Base-by-base conservation (phyloP, 2,888 invertebrate genomes). In the Blastobasis lacticolella region DNA sequence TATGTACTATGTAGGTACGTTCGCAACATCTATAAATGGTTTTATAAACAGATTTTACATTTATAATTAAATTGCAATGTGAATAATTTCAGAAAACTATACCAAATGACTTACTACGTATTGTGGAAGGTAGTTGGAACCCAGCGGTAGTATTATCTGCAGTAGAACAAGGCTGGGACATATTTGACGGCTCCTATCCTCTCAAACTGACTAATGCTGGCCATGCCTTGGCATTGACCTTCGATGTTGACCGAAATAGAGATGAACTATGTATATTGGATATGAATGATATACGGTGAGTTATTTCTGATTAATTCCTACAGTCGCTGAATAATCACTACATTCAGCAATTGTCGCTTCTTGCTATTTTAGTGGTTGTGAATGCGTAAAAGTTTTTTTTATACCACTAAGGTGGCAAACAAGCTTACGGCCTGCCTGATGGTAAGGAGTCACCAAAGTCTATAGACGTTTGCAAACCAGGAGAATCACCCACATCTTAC, bases 181-280 rank as follows among this genome's bases (percentile, higher is more conserved):
- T 97, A 9, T 96, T 98, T 77, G 97, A 98, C 72, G 93, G 95
- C 0, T 94, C 96, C 0, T 95, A 95, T 77, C 93, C 94, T 40
- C 91, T 91, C 51, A 82, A 92, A 54, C 86, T 93, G 6, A 92
- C 95, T 0, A 92, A 93, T 61, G 84, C 91, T 55, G 92, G 91
- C 4, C 90, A 91, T 54, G 96, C 94, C 0, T 78, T 96, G 44
- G 89, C 90, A 1, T 90, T 94, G 53, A 85, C 88, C 60, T 92
- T 90, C 56, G 67, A 79, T 57, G 70, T 85, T 10, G 62, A 60
- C 44, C 60, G 59, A 45, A 71, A 69, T 38, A 67, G 60, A 51
- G 62, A 69, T 46, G 78, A 81, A 48, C 55, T 72, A 5, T 91
- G 90, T 64, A 90, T 91, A 71, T 74, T 93, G 50, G 90, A 92